phyloP scores from a whole-genome alignment of 2,888 invertebrate genomes.

The Phengaris arion region DNA sequence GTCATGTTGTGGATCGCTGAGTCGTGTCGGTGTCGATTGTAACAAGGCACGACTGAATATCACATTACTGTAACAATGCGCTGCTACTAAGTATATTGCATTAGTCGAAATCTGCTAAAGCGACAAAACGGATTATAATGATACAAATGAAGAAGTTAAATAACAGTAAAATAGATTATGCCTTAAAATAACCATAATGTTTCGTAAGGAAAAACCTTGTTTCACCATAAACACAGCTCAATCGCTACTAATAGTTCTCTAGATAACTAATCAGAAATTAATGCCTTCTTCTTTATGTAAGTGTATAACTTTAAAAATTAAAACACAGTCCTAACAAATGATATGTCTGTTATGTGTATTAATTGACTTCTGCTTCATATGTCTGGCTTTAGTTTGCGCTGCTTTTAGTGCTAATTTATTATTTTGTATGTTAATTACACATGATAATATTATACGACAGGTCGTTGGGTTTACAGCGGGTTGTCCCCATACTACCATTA shows the following conservation, averaged over 20 bases:
- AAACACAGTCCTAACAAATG: not conserved
- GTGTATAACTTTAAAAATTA: not conserved
- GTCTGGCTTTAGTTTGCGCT: conserved; percentile 33
- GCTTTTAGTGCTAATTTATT: conserved; percentile 37
- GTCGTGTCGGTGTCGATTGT: conserved; percentile 50
- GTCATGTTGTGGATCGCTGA: conserved; percentile 44
- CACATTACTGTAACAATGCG: conserved; percentile 40
- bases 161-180: too few relatives aligned
- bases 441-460: conserved; percentile 37
- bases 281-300: not conserved
- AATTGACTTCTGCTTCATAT: not conserved
- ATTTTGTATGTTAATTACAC: conserved; percentile 42
- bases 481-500: not conserved
- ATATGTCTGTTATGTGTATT: not conserved
- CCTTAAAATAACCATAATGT: too few relatives aligned
- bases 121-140: not conserved
- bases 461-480: conserved; percentile 29
- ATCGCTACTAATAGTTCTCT: not conserved
- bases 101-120: not conserved
- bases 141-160: too few relatives aligned
- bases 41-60: conserved; percentile 41
- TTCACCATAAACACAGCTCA: too few relatives aligned
- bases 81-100: conserved; percentile 31
- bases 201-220: too few relatives aligned
- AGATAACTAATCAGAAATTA: not conserved